Conservation (phyloP, 2,797 vertebrate genomes). For the Valencia hispanica region DNA sequence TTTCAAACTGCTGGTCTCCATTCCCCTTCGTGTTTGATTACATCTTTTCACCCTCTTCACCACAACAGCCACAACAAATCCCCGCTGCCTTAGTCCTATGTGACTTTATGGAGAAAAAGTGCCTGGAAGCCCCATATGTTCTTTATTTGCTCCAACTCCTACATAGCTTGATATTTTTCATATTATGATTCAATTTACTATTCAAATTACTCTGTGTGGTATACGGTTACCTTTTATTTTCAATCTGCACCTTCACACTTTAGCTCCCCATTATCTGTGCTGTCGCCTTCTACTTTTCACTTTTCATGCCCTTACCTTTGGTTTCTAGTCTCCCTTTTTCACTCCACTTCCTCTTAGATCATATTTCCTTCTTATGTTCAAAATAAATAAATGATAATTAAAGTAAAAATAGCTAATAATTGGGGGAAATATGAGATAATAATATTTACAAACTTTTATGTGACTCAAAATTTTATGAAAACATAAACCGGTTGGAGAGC, state of each 20-base stretch:
- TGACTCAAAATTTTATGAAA: too few relatives aligned
- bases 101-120: conserved; percentile 58
- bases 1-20: conserved; percentile 36
- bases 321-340: conserved; percentile 10
- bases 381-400: too few relatives aligned
- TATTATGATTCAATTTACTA: conserved; percentile 19
- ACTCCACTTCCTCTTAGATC: conserved; percentile 20
- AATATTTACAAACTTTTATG: too few relatives aligned
- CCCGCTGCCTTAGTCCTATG: conserved; percentile 67
- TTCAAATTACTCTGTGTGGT: conserved; percentile 25
- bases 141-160: conserved; percentile 40
- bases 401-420: too few relatives aligned
- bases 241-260: conserved; percentile 1
- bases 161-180: conserved; percentile 34
- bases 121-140: conserved; percentile 57
- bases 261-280: conserved; percentile 18
- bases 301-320: conserved; percentile 18
- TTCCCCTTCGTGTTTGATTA: conserved; percentile 67
- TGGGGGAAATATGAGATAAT: too few relatives aligned
- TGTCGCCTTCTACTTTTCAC: conserved; percentile 19
- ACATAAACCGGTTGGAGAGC: too few relatives aligned
- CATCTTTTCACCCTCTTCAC: conserved; percentile 57
- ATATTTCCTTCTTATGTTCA: conserved; percentile 35
- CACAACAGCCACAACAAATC: conserved; percentile 67
- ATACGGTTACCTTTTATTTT: conserved; percentile 27